Evolutionary conservation across 2,888 invertebrate genomes (phyloP).

Genomic region (Hermaeophaga mercurialis): DNA sequence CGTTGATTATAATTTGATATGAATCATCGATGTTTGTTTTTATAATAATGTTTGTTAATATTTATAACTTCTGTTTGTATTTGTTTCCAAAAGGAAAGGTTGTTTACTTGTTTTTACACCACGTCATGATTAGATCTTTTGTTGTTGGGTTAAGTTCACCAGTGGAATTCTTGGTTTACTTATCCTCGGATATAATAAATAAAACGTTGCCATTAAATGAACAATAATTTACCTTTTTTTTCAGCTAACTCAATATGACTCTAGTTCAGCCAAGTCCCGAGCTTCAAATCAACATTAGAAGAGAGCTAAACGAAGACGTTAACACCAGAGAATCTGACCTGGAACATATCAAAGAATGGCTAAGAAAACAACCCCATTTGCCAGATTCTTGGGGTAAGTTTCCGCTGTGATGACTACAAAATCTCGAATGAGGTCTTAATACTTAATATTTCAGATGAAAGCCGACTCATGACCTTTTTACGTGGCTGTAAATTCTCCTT

Average conservation of each 20-base stretch:
- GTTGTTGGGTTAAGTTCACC: no score
- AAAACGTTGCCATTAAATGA: no score
- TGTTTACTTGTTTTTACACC: no score
- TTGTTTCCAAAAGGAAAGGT: no score
- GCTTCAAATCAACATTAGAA: constrained; percentile 57
- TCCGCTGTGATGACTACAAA: background rate
- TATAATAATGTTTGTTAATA: no score
- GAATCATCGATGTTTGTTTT: background rate
- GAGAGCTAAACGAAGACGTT: constrained; percentile 62
- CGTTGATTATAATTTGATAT: background rate
- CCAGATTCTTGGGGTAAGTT: constrained; percentile 67
- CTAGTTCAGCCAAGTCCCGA: constrained; percentile 58
- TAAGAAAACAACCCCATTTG: constrained; percentile 69
- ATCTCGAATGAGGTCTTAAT: no score
- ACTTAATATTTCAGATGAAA: constrained; percentile 76
- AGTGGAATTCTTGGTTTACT: no score
- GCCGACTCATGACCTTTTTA: constrained; percentile 78
- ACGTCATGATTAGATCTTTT: no score
- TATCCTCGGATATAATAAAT: no score
- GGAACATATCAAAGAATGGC: constrained; percentile 69
- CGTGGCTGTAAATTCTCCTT: constrained; percentile 86
- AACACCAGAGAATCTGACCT: constrained; percentile 64
- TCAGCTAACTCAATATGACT: constrained; percentile 54
- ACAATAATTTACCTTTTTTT: constrained; percentile 1
- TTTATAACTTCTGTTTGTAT: no score